Conservation (phyloP, 2,797 vertebrate species). For the Melopsittacus undulatus region DNA sequence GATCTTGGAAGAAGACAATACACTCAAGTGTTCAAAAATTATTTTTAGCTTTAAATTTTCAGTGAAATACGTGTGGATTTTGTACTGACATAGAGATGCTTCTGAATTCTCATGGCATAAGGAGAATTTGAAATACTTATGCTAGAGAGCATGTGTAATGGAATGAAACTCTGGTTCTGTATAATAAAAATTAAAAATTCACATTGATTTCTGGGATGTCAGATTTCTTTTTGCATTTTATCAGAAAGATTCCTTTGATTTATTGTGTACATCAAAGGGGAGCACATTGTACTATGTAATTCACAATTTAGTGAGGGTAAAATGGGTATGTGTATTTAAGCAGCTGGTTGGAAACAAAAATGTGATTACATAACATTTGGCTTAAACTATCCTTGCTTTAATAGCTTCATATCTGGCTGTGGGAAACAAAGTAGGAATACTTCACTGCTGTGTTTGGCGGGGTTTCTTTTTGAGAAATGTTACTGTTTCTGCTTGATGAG, state of each 20-base stretch:
- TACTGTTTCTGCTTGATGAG: neutral
- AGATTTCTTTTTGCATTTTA: neutral
- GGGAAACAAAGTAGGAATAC: neutral
- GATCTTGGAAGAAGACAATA: neutral
- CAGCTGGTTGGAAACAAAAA: neutral
- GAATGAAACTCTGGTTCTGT: neutral
- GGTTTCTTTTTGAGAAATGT: neutral
- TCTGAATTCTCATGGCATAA: neutral
- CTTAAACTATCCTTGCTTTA: neutral
- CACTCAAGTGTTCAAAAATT: neutral
- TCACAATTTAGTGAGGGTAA: neutral
- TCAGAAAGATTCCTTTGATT: neutral
- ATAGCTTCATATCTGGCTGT: neutral
- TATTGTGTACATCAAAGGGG: neutral
- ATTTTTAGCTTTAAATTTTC: neutral
- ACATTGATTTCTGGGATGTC: neutral
- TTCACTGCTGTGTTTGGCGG: neutral
- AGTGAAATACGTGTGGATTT: neutral
- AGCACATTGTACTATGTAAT: neutral
- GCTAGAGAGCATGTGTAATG: neutral
- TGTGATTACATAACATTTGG: neutral
- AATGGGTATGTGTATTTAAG: neutral
- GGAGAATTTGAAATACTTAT: neutral
- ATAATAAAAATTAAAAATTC: neutral
- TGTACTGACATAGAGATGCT: neutral